Conservation (phyloP, 2,113 vertebrate genomes). For the Rhizomys pruinosus region DNA sequence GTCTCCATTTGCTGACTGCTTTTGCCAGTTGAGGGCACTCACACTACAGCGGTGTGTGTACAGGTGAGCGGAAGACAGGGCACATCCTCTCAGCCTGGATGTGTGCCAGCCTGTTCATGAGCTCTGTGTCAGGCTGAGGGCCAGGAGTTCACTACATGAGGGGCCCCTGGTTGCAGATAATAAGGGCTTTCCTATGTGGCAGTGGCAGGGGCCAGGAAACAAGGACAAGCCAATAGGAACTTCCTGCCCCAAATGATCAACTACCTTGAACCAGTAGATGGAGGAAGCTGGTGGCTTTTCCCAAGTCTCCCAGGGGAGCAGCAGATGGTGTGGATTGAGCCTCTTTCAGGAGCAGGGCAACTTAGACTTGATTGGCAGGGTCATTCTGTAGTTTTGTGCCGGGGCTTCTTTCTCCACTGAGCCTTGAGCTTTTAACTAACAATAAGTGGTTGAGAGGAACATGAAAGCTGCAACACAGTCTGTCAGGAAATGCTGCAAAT, state of each 20-base stretch:
- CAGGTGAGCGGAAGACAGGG: rapidly evolving
- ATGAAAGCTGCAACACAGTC: background rate
- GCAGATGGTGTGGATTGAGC: background rate
- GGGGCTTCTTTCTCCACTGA: background rate
- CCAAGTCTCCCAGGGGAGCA: background rate
- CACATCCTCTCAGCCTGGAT: background rate
- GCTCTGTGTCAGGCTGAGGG: background rate
- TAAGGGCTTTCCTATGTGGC: background rate
- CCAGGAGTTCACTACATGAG: background rate
- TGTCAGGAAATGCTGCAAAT: background rate
- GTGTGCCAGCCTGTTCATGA: background rate
- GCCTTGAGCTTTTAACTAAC: background rate
- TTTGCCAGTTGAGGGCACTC: background rate
- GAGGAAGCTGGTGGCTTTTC: background rate
- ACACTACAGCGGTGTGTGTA: no score
- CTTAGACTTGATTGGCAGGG: background rate
- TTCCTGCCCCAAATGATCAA: background rate
- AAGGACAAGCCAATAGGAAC: background rate
- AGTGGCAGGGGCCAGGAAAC: background rate
- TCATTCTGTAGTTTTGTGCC: background rate
- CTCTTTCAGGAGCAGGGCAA: background rate
- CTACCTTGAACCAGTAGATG: no score
- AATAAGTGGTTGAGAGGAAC: background rate
- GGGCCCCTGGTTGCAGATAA: background rate
- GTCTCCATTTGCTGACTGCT: background rate